These are phyloP conservation scores for Tipula confusa DNA, from an alignment of 2,888 invertebrate genomes.

Conservation along the genomic window DNA sequence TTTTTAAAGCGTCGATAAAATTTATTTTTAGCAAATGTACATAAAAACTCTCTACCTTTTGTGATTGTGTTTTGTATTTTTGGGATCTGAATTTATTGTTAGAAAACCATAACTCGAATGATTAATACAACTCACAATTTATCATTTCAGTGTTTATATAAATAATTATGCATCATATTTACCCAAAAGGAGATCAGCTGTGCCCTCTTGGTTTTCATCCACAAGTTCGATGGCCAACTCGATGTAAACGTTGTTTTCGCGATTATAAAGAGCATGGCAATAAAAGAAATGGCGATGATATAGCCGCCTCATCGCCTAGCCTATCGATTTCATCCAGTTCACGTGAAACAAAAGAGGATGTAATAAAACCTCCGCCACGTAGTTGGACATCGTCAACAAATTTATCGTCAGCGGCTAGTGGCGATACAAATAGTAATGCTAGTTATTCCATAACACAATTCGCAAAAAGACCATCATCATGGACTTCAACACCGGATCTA, in stretches of 20 bases:
- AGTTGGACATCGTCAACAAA: conserved; percentile 77
- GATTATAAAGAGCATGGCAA: conserved; percentile 88
- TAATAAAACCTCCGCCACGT: conserved; percentile 47
- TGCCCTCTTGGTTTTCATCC: conserved; percentile 92
- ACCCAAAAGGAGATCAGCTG: conserved; percentile 73
- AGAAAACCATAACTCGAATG: background rate
- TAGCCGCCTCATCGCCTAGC: conserved; percentile 73
- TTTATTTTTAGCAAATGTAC: conserved; percentile 26
- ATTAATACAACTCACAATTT: background rate
- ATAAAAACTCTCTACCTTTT: background rate
- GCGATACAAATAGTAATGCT: conserved; percentile 38
- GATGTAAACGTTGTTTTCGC: conserved; percentile 85
- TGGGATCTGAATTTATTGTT: background rate
- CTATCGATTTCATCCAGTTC: conserved; percentile 61
- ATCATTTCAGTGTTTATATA: conserved; percentile 15
- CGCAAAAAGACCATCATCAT: conserved; percentile 55
- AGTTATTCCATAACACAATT: conserved; percentile 35
- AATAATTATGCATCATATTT: conserved; percentile 49
- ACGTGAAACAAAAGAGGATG: conserved; percentile 48
- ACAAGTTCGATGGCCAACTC: conserved; percentile 88
- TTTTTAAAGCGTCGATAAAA: background rate
- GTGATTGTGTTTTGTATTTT: background rate
- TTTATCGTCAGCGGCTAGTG: conserved; percentile 47
- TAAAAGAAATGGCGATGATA: conserved; percentile 63
- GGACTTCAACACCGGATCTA: conserved; percentile 81